These are phyloP conservation scores for Echinometra lucunter DNA, from an alignment of 53 echinoderm and acorn worm genomes.

Conservation along the genomic window DNA sequence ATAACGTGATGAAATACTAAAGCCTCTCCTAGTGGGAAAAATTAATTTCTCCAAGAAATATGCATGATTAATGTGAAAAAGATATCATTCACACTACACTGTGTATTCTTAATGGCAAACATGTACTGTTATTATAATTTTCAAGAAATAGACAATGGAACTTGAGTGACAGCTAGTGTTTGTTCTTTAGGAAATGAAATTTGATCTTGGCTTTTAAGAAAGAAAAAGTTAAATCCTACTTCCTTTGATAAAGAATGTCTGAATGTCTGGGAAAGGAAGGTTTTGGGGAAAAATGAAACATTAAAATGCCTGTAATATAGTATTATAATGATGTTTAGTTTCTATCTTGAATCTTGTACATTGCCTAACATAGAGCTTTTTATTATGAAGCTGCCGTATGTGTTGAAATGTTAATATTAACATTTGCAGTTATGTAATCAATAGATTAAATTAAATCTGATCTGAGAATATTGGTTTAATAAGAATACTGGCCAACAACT, in stretches of 20 bases:
- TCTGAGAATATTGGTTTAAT: too few species aligned
- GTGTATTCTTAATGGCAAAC: not conserved
- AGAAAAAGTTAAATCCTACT: not conserved
- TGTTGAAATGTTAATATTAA: too few species aligned
- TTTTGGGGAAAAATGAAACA: not conserved
- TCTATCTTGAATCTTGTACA: not conserved
- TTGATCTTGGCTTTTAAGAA: not conserved
- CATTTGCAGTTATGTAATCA: too few species aligned
- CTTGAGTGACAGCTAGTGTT: not conserved
- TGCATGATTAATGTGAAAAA: conserved; percentile 5
- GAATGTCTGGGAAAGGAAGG: not conserved
- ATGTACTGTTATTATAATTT: not conserved
- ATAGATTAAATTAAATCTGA: too few species aligned
- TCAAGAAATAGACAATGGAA: too few species aligned
- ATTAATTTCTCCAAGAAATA: conserved; percentile 1
- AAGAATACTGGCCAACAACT: too few species aligned
- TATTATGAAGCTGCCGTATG: too few species aligned
- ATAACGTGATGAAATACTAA: conserved; percentile 12
- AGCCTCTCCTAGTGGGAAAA: not conserved
- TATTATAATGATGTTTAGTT: not conserved
- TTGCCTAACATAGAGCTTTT: too few species aligned
- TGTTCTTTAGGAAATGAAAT: not conserved
- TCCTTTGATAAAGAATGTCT: not conserved
- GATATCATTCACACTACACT: not conserved
- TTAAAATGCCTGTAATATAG: not conserved